Evolutionary conservation across 1,140 invertebrate genomes (phyloP), one percentile per base, ranked within the genome.

Genomic region (Macrotrachela quadricornifera): DNA sequence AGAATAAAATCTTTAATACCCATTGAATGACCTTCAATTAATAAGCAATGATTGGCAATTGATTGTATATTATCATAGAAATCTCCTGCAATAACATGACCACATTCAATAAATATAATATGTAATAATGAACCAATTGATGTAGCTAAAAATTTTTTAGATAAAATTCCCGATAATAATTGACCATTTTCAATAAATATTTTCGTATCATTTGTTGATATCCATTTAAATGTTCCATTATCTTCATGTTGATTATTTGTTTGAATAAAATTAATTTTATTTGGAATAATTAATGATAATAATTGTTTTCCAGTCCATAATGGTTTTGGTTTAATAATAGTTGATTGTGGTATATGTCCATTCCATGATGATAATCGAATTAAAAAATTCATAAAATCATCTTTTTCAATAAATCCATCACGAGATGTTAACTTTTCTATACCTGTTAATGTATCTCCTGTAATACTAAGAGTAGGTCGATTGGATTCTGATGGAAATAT

Each of bases 1-100:
- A 94, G 91, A 80, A 99, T 97, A 11, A 92, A 96, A 63, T 99
- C 94, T 16, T 91, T 90, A 70, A 96, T 96, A 79, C 91, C 91
- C 59, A 97, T 96, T 12, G 85, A 90, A 70, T 94, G 87, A 63
- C 81, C 94, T 71, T 99, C 94, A 9, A 92, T 71, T 6, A 99
- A 66, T 16, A 99, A 72, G 94, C 94, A 99, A 62, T 91, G 94
- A 67, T 99, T 99, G 45, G 99, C 80, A 6, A 95, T 88, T 47
- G 85, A 94, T 65, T 99, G 94, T 74, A 99, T 96, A 65, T 99
- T 92, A 65, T 90, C 88, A 65, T 97, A 99, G 64, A 99, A 95
- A 18, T 79, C 74, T 6, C 91, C 94, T 60, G 87, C 88, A n/a
- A 86, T 81, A 64, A 95, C 88, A 65, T 90, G 87, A 1, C 94